Percentiles rank a stretch among this genome's conserved stretches.
Evolutionary conservation across 2,888 invertebrate species (phyloP).

Genomic region (Nasonovia ribisnigri): DNA sequence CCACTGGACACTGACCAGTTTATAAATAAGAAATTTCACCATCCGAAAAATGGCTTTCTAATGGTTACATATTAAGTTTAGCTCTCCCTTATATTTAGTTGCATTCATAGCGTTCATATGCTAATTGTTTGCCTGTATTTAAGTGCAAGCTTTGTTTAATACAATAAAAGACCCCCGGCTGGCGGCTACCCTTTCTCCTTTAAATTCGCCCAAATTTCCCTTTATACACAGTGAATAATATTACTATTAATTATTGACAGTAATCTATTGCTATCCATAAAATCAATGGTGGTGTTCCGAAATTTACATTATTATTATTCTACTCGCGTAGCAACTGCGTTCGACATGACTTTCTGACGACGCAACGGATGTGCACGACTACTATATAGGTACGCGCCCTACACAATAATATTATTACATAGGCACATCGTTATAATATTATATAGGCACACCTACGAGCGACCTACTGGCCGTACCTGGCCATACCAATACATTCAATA

Average conservation of each 20-base stretch:
- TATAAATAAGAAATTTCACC: not conserved
- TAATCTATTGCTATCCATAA: not conserved
- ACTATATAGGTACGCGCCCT: not conserved
- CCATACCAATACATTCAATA: not conserved
- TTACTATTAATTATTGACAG: not conserved
- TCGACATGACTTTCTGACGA: not conserved
- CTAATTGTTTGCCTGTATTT: not conserved
- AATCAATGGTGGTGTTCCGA: not conserved
- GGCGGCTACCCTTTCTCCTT: not conserved
- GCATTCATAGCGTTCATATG: not conserved
- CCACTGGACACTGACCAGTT: not conserved
- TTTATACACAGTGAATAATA: not conserved
- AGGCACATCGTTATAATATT: not conserved
- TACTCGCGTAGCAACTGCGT: not conserved
- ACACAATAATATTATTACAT: not conserved
- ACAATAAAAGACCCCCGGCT: not conserved
- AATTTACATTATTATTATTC: not conserved
- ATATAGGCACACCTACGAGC: not conserved
- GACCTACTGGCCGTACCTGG: not conserved
- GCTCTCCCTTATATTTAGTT: not conserved
- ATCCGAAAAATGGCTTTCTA: not conserved
- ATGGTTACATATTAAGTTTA: not conserved
- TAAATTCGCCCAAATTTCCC: not conserved
- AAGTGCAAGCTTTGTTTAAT: not conserved
- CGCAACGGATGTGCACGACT: not conserved